Base-by-base conservation (phyloP, 2,797 vertebrate species). In the Brachymystax lenok region DNA sequence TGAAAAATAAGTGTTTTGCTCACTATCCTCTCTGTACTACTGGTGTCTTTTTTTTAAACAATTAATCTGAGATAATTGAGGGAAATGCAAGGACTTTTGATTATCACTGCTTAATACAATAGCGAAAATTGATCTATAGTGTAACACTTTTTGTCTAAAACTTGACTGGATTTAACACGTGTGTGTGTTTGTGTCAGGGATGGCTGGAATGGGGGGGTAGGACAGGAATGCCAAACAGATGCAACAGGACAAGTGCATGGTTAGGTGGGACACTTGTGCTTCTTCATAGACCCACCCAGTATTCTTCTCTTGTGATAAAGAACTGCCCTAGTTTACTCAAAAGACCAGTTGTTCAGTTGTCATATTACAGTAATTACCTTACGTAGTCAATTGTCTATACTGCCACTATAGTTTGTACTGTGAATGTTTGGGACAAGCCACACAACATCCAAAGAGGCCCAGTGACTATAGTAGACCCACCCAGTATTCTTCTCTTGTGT, bases 1-100 rank as follows among this genome's bases (percentile, higher is more conserved):
- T 68, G 76, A 79, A 82, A 88, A 46, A 46, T 10, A 40, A 12
- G 40, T 40, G 19, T 59, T 59, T 59, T 10, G 5, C 8, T 61
- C 59, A 24, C 59, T 21, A 61, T 61, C 24, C 59, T 56, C 21
- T 24, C 40, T 46, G 40, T 46, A 10, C 40, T 46, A 10, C 40
- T 46, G 40, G 40, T 54, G 21, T 10, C 7, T 46, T 46, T 46
- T 46, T 46, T 46, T 40, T 0, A 46, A 40, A 46, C 40, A 12
- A 46, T 2, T 46, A 10, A 46, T 10, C 40, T 46, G 40, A 46
- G 40, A 46, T 10, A 46, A 46, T 12, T 12, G 8, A 46, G 40
- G 40, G 40, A 46, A 12, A 46, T 46, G 8, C 8, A 46, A 46
- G 40, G 10, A 46, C 40, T 46, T 2, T 46, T 10, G 40, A 46